Conservation (phyloP, 2,888 invertebrate species). For the Drosophila peninsularis region DNA sequence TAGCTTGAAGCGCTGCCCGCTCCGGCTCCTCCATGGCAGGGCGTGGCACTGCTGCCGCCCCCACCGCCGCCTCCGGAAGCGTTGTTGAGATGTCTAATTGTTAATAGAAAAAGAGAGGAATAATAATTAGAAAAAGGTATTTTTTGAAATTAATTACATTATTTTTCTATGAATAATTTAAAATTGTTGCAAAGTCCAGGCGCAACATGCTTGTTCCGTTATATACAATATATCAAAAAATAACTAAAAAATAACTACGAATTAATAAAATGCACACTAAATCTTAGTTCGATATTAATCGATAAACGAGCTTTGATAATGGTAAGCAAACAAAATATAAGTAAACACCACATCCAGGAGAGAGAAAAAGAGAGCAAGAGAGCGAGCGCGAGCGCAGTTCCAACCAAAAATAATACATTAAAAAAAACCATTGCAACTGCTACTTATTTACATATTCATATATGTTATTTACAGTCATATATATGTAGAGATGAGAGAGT, state of each 20-base stretch:
- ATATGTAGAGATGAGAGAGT: constrained; percentile 17
- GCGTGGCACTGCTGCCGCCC: constrained; percentile 82
- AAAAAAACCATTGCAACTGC: constrained; percentile 13
- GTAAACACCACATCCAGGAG: constrained; percentile 43
- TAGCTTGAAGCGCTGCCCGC: constrained; percentile 86
- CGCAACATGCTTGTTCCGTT: constrained; percentile 43
- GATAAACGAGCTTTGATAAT: constrained; percentile 26
- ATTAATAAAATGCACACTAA: constrained; percentile 16
- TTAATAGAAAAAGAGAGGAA: background rate
- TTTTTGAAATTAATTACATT: background rate
- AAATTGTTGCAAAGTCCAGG: constrained; percentile 1
- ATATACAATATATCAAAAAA: constrained; percentile 37
- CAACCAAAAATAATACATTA: constrained; percentile 22
- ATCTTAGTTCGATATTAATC: constrained; percentile 44
- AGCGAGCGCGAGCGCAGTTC: constrained; percentile 10
- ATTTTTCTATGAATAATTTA: constrained; percentile 8
- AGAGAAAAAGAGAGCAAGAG: constrained; percentile 11
- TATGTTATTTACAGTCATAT: constrained; percentile 43
- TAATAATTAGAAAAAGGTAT: constrained; percentile 6
- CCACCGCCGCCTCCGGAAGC: constrained; percentile 87
- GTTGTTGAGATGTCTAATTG: constrained; percentile 56
- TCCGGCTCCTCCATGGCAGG: constrained; percentile 85
- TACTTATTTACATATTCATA: constrained; percentile 15
- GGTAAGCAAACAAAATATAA: constrained; percentile 31
- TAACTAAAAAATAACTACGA: constrained; percentile 33